Percentiles rank a stretch among this genome's conserved stretches.
phyloP scores from a whole-genome alignment of 1,140 invertebrate species.

The Caenorhabditis elegans region WBcel235 BX284603.4:13744501-13745000 shows the following conservation, averaged over 20 bases:
- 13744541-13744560: neutral
- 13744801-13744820: too few species aligned
- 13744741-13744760: slow-evolving; percentile 38
- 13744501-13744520: neutral
- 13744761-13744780: neutral
- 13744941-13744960: slow-evolving; percentile 32
- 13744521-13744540: too few species aligned
- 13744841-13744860: too few species aligned
- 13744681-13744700: slow-evolving; percentile 64
- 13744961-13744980: slow-evolving; percentile 35
- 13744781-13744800: too few species aligned
- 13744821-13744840: too few species aligned
- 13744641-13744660: slow-evolving; percentile 31
- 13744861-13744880: neutral
- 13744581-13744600: slow-evolving; percentile 18
- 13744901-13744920: slow-evolving; percentile 2
- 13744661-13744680: slow-evolving; percentile 53
- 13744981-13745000: slow-evolving; percentile 52
- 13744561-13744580: slow-evolving; percentile 21
- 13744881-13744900: neutral
- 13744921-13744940: slow-evolving; percentile 1
- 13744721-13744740: slow-evolving; percentile 63
- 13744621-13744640: slow-evolving; percentile 37
- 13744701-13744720: slow-evolving; percentile 65
- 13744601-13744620: slow-evolving; percentile 21